phyloP scores from a whole-genome alignment of 2,888 invertebrate species.

The Subacronicta megacephala region DNA sequence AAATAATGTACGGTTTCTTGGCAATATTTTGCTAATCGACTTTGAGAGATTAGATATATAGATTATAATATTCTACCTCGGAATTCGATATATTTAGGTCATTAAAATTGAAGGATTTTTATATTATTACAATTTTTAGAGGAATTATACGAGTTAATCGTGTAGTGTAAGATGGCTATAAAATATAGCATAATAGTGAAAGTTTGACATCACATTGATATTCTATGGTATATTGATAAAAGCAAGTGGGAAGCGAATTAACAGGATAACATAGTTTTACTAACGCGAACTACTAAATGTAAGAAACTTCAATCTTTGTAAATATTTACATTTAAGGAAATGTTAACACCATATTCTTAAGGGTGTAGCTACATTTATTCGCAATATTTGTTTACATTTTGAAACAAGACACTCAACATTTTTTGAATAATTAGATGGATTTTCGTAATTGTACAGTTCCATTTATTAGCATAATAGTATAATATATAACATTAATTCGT shows the following conservation, averaged over 20 bases:
- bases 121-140: slow-evolving; percentile 53
- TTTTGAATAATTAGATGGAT: slow-evolving; percentile 15
- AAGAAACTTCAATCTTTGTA: slow-evolving; percentile 71
- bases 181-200: slow-evolving; percentile 34
- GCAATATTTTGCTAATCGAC: slow-evolving; percentile 43
- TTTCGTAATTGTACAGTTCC: slow-evolving; percentile 42
- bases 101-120: slow-evolving; percentile 47
- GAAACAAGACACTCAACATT: slow-evolving; percentile 17
- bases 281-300: slow-evolving; percentile 64
- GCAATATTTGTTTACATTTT: slow-evolving; percentile 36
- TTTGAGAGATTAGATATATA: slow-evolving; percentile 54
- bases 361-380: slow-evolving; percentile 59
- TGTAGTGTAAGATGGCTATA: slow-evolving; percentile 57
- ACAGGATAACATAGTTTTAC: slow-evolving; percentile 63
- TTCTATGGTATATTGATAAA: slow-evolving; percentile 38
- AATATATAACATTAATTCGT: slow-evolving; percentile 22
- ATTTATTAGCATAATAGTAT: slow-evolving; percentile 29
- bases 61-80: slow-evolving; percentile 56
- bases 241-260: slow-evolving; percentile 50
- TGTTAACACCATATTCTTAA: slow-evolving; percentile 61
- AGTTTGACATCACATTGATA: slow-evolving; percentile 53
- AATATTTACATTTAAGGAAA: slow-evolving; percentile 72
- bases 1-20: slow-evolving; percentile 39
- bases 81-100: slow-evolving; percentile 49
- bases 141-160: slow-evolving; percentile 42